phyloP scores from a whole-genome alignment of 2,797 vertebrate species.

The Naso thynnoides region DNA sequence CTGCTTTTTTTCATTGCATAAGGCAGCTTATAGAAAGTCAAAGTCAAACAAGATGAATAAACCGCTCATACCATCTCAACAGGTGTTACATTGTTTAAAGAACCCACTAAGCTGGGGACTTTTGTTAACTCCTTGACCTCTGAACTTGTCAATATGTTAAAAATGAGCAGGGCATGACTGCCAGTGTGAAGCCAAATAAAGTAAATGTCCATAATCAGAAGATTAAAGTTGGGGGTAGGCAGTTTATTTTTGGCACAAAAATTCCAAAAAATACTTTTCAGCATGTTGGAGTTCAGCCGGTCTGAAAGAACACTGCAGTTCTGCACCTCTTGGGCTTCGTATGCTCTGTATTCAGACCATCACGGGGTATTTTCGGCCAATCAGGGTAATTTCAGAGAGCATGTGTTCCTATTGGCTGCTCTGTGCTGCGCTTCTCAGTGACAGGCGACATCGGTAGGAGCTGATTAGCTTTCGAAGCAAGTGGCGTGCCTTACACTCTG shows the following conservation, averaged over 20 bases:
- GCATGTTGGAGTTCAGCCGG: too few relatives aligned
- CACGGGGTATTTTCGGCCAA: too few relatives aligned
- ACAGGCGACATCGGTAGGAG: too few relatives aligned
- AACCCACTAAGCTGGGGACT: neutral
- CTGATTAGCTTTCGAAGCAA: too few relatives aligned
- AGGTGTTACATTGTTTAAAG: constrained; percentile 27
- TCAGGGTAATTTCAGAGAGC: too few relatives aligned
- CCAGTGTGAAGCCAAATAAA: constrained; percentile 6
- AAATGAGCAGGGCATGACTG: constrained; percentile 4
- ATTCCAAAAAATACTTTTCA: too few relatives aligned
- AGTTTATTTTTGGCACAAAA: neutral
- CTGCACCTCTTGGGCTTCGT: too few relatives aligned
- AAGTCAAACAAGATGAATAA: constrained; percentile 9
- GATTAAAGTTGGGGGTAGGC: neutral
- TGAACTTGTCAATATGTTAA: neutral
- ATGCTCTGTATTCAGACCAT: too few relatives aligned
- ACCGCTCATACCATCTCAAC: neutral
- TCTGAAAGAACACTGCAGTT: too few relatives aligned
- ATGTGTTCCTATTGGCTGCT: too few relatives aligned
- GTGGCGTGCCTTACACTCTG: too few relatives aligned
- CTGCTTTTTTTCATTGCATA: neutral
- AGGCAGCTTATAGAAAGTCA: constrained; percentile 16
- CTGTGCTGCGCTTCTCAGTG: too few relatives aligned
- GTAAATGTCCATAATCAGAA: neutral
- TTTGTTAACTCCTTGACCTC: neutral